A percentile compares a stretch with the other conserved stretches of the same genome.
Evolutionary conservation across 1,140 invertebrate species (phyloP).

Genomic region (Pseudomyrmex dendroicus): DNA sequence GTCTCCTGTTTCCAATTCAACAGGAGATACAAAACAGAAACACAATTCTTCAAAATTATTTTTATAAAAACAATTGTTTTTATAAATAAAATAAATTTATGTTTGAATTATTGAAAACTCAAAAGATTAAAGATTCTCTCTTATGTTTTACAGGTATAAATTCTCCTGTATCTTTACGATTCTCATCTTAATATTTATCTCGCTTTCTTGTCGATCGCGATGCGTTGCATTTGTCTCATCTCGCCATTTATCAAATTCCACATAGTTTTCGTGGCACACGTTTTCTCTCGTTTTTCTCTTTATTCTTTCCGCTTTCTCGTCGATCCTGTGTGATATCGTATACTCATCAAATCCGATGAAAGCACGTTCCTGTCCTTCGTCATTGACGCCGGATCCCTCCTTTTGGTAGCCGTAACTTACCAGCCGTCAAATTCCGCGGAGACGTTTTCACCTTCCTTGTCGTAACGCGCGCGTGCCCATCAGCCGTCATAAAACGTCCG

Average conservation of each 20-base stretch:
- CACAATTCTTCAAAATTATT: neutral
- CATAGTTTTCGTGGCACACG: neutral
- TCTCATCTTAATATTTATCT: conserved; percentile 38
- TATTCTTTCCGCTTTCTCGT: neutral
- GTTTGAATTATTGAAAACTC: neutral
- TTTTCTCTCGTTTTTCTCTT: neutral
- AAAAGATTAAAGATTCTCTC: neutral
- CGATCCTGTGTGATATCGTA: conserved; percentile 45
- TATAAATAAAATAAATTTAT: neutral
- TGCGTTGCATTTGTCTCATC: conserved; percentile 18
- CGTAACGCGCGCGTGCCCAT: conserved; percentile 30
- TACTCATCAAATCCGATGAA: conserved; percentile 53
- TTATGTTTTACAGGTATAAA: neutral
- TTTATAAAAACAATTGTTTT: neutral
- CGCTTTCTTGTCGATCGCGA: conserved; percentile 7
- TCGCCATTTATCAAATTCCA: conserved; percentile 45
- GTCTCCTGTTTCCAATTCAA: neutral
- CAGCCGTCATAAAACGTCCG: conserved; percentile 25
- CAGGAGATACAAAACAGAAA: neutral
- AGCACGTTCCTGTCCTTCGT: conserved; percentile 51
- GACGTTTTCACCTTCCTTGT: conserved; percentile 35
- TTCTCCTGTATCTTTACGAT: neutral
- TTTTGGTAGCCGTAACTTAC: conserved; percentile 42
- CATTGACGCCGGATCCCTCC: conserved; percentile 38
- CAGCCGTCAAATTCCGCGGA: conserved; percentile 46